Percentiles rank a stretch among this genome's conserved stretches.
Evolutionary conservation across 2,113 vertebrate species (phyloP).

Genomic region (Willisornis vidua): DNA sequence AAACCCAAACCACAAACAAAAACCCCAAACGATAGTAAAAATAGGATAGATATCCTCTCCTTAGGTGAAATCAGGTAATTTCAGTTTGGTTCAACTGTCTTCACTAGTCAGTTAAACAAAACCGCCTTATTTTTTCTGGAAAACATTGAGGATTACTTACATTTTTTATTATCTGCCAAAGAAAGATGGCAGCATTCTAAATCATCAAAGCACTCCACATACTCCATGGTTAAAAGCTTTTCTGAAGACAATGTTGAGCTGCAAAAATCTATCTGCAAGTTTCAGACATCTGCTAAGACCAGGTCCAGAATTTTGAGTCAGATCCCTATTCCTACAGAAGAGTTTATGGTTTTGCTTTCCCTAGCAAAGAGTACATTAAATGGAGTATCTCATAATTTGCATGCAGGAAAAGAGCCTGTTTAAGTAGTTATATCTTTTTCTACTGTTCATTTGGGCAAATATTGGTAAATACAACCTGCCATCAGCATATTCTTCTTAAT

Average conservation of each 20-base stretch:
- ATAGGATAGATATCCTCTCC: not conserved
- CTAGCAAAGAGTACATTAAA: not conserved
- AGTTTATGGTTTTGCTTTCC: not conserved
- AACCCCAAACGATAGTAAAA: not conserved
- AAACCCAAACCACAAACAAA: too few relatives aligned
- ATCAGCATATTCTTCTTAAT: not conserved
- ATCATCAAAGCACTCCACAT: not conserved
- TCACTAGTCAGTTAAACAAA: not conserved
- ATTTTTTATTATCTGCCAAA: not conserved
- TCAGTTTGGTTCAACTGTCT: not conserved
- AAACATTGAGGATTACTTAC: not conserved
- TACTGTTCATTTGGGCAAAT: not conserved
- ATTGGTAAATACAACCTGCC: not conserved
- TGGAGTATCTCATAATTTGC: not conserved
- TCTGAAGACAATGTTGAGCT: not conserved
- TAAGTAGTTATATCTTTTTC: not conserved
- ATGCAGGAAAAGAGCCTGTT: not conserved
- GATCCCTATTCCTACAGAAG: fast-evolving
- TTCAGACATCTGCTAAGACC: not conserved
- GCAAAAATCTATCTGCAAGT: not conserved
- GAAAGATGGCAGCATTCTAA: not conserved
- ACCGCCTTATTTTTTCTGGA: not conserved
- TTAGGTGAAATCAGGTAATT: not conserved
- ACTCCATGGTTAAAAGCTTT: not conserved
- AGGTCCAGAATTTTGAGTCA: not conserved